Base-by-base conservation (phyloP, 2,888 invertebrate species). In the Agrochola lychnidis region DNA sequence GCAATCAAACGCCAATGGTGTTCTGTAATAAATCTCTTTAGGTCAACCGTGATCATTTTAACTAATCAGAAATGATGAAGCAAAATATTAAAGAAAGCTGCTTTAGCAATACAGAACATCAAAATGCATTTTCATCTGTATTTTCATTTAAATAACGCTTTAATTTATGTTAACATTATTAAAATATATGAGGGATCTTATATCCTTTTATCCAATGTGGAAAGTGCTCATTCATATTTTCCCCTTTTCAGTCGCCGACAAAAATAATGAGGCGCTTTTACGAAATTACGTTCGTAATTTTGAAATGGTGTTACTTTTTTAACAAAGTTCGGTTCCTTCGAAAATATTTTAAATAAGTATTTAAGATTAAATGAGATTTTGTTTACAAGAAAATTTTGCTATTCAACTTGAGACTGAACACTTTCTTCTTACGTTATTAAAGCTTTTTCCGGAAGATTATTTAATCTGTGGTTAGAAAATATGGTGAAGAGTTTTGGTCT, bases 181-280 rank as follows among this genome's bases (percentile, higher is more conserved):
- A 83, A 85, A 85, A 85, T 85, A 74, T 83, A 86, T 81, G 80
- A 80, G 64, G 61, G 69, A 74, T 63, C 40, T 62, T 83, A 25
- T 59, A 66, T 73, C 69, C 73, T 78, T 76, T 69, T 66, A 74
- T 70, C 30, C 76, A 61, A 25, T 73, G 61, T 69, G n/a, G 36
- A 73, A 79, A 79, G 56, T 68, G 69, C 51, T 62, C 30, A 53
- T 72, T 76, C 66, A 79, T 66, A 76, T 85, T 78, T 79, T 64
- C 59, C 66, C 45, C 25, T 64, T 73, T 81, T 70, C 64, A 79
- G n/a, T 56, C n/a, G 63, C 30, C n/a, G 30, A 72, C 70, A 48
- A 61, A 80, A 79, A 82, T 85, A 86, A 88, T 79, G 85, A 83
- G 79, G 74, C 53, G 22, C 70, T 78, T 79, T 75, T 61, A 69